Evolutionary conservation across 53 echinoderm and acorn worm species (phyloP), one percentile per base, ranked within the genome.

Genomic region (Zoroaster sp.): DNA sequence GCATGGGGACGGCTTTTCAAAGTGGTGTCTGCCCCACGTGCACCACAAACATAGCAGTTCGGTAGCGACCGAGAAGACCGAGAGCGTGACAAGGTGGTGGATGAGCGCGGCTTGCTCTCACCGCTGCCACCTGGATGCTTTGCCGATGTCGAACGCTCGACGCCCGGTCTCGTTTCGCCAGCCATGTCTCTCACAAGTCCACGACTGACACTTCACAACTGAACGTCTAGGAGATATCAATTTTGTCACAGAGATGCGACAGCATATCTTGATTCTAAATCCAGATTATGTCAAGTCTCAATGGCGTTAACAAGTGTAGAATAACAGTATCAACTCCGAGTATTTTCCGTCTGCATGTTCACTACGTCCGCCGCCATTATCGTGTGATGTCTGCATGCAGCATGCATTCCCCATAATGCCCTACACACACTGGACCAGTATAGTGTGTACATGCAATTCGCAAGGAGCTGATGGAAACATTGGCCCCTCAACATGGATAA

Each of bases 1-100:
- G 89, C 94, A 75, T 93, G 91, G 55, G 95, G 96, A 35, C 96
- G 91, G 73, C 91, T 94, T 45, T 94, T 92, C 72, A 99, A 90
- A 39, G 90, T 93, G 75, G 93, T 92, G 87, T 95, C 85, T 47
- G 94, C 95, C 69, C 96, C 93, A 66, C 89, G 89, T 78, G 95
- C 95, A 72, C 99, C 99, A 74, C 99, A 99, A 73, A 96, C 99
- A 88, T 94, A 95, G 90, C 99, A 99, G 85, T 85, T 85, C 1
- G 85, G 85, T 1, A 85, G 72, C 69, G 34, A 32, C n/a, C 85
- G 85, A 18, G 47, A 32, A 33, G 71, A 69, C 72, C 85, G 85
- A 18, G 85, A 71, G 14, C 85, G 85, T 13, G 70, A 69, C 51
- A 14, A 36, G 4, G 78, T 13, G 78, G 47, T 51, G 35, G 85